These are phyloP conservation scores for Dysidea cf. avara DNA, from an alignment of 37 sponge, comb jelly and placozoan genomes.

Conservation along the genomic window DNA sequence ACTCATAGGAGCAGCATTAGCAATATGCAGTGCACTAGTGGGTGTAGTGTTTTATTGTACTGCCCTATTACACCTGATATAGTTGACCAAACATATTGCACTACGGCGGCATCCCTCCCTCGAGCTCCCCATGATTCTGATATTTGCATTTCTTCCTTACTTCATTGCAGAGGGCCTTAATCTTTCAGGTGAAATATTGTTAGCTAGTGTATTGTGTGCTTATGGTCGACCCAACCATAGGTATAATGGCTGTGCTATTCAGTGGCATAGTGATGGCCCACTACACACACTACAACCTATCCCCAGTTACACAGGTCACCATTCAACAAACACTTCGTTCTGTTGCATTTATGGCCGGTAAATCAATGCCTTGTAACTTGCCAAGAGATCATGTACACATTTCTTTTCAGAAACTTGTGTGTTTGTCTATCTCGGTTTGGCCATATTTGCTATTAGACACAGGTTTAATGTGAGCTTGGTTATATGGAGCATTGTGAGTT, in stretches of 20 bases:
- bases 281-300: constrained; percentile 95
- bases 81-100: constrained; percentile 77
- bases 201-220: not conserved
- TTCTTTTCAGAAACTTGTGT: constrained; percentile 83
- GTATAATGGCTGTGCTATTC: constrained; percentile 93
- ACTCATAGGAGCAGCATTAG: constrained; percentile 72
- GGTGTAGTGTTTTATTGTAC: not conserved
- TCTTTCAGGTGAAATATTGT: constrained; percentile 70
- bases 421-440: constrained; percentile 92
- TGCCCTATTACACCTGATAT: not conserved
- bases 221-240: constrained; percentile 2
- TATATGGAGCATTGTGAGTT: constrained; percentile 87
- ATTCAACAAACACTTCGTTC: constrained; percentile 85
- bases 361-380: not conserved
- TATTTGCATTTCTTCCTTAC: constrained; percentile 90
- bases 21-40: constrained; percentile 84
- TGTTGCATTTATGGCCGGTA: constrained; percentile 88
- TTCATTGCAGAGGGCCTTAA: constrained; percentile 86
- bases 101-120: constrained; percentile 77
- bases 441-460: constrained; percentile 81
- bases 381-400: too few species aligned
- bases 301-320: constrained; percentile 87
- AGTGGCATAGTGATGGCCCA: constrained; percentile 97
- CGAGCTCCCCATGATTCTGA: constrained; percentile 83
- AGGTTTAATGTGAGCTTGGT: constrained; percentile 72